Conservation (phyloP, 1,140 invertebrate species). For the Temnothorax curvispinosus region DNA sequence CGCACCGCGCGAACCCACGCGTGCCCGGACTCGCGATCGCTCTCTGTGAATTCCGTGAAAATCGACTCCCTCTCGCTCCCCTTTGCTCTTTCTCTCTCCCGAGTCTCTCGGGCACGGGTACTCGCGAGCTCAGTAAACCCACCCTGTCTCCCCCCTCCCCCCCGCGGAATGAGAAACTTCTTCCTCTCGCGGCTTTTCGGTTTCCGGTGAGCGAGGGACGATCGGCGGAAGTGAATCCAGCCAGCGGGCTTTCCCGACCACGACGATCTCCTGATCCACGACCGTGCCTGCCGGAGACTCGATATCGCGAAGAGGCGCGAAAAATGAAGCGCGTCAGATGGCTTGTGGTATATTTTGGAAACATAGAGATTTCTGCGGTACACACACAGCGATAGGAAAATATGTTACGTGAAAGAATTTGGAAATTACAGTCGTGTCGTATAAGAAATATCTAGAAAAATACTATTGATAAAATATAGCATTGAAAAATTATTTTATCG, state of each 20-base stretch:
- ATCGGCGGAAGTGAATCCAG: constrained; percentile 41
- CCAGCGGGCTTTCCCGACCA: constrained; percentile 7
- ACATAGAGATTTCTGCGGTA: background rate
- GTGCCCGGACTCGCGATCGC: constrained; percentile 52
- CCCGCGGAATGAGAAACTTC: constrained; percentile 30
- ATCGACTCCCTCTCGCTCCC: constrained; percentile 17
- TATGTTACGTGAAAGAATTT: background rate
- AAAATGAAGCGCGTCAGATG: background rate
- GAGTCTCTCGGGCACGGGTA: background rate
- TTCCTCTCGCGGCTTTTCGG: constrained; percentile 31
- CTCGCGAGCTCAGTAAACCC: constrained; percentile 21
- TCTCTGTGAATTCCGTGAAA: constrained; percentile 44
- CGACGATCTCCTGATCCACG: constrained; percentile 22
- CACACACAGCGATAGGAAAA: background rate
- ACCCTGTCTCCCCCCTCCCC: background rate
- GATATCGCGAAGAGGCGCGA: constrained; percentile 21
- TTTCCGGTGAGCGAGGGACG: constrained; percentile 41
- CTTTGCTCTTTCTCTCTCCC: background rate
- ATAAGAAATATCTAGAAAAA: background rate
- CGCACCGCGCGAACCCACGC: constrained; percentile 48
- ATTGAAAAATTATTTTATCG: background rate
- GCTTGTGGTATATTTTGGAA: background rate
- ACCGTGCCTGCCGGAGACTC: background rate
- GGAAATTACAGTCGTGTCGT: background rate
- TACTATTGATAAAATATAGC: background rate